Base-by-base conservation (phyloP, 2,888 invertebrate genomes). In the Acheta domesticus region DNA sequence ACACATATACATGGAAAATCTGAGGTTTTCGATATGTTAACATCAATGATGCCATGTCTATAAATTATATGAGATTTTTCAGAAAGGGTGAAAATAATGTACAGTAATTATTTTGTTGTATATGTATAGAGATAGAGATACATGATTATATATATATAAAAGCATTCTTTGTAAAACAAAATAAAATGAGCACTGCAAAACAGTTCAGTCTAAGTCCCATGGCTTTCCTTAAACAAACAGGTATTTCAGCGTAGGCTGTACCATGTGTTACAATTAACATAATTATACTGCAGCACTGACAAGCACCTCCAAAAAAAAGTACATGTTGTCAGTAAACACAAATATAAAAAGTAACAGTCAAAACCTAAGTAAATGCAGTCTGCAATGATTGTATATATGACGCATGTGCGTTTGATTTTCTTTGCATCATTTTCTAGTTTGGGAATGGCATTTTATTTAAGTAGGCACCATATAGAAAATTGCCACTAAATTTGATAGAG, bases 101-200 rank as follows among this genome's bases (percentile, higher is more conserved):
- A 36, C 36, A 62, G 62, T n/a, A 62, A 62, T 62, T 62, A 14
- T 62, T n/a, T 62, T 62, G 16, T 62, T n/a, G 16, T n/a, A 19
- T 62, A 62, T 62, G 62, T 62, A 62, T 62, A 62, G 62, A 62
- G 62, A 62, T 62, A 62, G 62, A 62, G 62, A 62, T 62, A 62
- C n/a, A 62, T 62, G 62, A 62, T 62, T 62, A 62, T 62, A n/a
- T 62, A 62, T 62, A 19, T 62, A 62, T 62, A 62, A 62, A 62
- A 62, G 62, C 62, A 62, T 62, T 62, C 62, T 62, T 19, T 19
- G n/a, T 36, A 62, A 62, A 62, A 62, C 14, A n/a, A 62, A 62
- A 14, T 62, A 62, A 62, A 62, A 62, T 19, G 62, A 62, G 62
- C 62, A n/a, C 62, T 62, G n/a, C 62, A 62, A 62, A 62, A 62